Conservation (phyloP, 2,888 invertebrate species). For the Notocelia uddmanniana region DNA sequence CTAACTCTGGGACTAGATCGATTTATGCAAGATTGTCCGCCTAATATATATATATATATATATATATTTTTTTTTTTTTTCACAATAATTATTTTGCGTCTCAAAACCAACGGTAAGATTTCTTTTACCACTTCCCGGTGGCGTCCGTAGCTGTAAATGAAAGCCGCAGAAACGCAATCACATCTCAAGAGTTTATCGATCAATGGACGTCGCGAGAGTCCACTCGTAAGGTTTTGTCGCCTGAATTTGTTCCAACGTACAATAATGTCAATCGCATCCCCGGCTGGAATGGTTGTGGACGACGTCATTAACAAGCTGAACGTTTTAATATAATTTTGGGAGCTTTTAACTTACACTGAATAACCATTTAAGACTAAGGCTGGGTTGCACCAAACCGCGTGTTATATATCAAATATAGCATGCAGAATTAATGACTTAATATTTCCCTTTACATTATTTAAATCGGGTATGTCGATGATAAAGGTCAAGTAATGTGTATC, state of each 20-base stretch:
- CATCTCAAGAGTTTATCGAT: conserved; percentile 59
- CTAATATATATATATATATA: too few species aligned
- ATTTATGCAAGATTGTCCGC: too few species aligned
- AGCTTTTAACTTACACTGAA: conserved; percentile 5
- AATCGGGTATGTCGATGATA: background rate
- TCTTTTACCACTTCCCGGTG: background rate
- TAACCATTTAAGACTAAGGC: conserved; percentile 9
- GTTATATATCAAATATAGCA: too few species aligned
- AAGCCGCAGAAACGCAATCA: conserved; percentile 39
- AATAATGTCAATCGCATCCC: conserved; percentile 42
- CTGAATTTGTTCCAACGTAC: conserved; percentile 60
- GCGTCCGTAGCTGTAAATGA: conserved; percentile 37
- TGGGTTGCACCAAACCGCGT: too few species aligned
- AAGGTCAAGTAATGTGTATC: background rate
- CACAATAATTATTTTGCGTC: too few species aligned
- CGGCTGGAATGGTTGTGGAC: conserved; percentile 29
- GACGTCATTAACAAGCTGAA: conserved; percentile 29
- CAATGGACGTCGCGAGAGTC: conserved; percentile 61
- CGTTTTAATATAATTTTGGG: conserved; percentile 30
- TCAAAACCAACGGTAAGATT: background rate
- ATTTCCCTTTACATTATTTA: background rate
- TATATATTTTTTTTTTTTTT: too few species aligned
- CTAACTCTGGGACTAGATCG: too few species aligned
- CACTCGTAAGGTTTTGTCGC: conserved; percentile 69
- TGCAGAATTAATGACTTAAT: too few species aligned